Evolutionary conservation across 1,140 invertebrate genomes (phyloP), one percentile per base, ranked within the genome.

Genomic region (Polypedilum vanderplanki): DNA sequence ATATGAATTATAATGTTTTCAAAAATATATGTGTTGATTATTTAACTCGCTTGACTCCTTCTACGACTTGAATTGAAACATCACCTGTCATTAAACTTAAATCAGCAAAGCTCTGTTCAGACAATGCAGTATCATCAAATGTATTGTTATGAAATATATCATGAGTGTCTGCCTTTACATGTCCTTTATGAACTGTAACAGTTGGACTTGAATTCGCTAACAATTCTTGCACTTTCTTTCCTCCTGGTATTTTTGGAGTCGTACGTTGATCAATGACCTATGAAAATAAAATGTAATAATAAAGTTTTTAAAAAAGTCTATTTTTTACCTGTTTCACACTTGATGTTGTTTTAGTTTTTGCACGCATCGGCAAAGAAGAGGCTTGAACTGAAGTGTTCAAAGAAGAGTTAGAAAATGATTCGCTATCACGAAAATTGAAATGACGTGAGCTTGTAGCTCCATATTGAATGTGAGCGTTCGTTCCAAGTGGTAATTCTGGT

Each of bases 51-150:
- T 57, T 57, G 46, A 17, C 46, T 15, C 46, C 46, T 57, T 57
- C 10, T 17, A 57, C 1, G 46, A 57, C 10, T 73, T 82, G 81
- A 10, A 83, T 40, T 12, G 83, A 84, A 40, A 83, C 76, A 76
- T 84, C 83, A 9, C 82, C 81, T 2, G 81, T 79, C 40, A 80
- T 79, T 0, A 83, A 73, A 3, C 80, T 79, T 20, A 84, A 73
- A 80, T 84, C 80, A 9, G 82, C 83, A 57, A 83, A 78, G 77
- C 83, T 84, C 22, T 81, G 77, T 57, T 82, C 80, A 10, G 77
- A 74, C 12, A 73, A 15, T 57, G 46, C 46, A 65, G 9, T 41
- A 8, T 18, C n/a, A 67, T 40, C 64, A 8, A 7, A 40, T 40
- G 65, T 7, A 15, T 20, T 10, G n/a, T 57, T 20, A 64, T 76